phyloP scores from a whole-genome alignment of 2,888 invertebrate species.

The Parelbella ahira region DNA sequence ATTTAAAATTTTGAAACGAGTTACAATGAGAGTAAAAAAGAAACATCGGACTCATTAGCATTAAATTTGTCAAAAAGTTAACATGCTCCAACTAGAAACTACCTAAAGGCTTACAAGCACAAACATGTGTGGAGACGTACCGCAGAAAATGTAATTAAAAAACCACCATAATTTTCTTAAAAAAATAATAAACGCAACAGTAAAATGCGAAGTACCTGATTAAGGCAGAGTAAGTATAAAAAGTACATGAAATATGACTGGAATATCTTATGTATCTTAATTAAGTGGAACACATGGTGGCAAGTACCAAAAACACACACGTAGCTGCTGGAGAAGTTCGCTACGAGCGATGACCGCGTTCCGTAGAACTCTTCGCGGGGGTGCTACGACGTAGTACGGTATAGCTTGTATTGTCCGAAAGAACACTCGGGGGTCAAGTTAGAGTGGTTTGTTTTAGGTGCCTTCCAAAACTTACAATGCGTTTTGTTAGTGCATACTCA shows the following conservation, averaged over 20 bases:
- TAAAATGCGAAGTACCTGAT: constrained; percentile 1
- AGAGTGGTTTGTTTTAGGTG: constrained; percentile 8
- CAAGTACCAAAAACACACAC: constrained; percentile 24
- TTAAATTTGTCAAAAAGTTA: no score
- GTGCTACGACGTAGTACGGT: constrained; percentile 2
- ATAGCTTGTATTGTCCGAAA: neutral
- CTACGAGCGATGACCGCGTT: constrained; percentile 8
- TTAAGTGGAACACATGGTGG: constrained; percentile 27
- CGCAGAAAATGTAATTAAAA: constrained; percentile 1
- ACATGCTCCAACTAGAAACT: neutral
- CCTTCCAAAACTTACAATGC: constrained; percentile 20
- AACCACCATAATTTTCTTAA: neutral
- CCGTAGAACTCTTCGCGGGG: constrained; percentile 1
- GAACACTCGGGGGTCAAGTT: neutral
- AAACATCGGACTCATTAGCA: no score
- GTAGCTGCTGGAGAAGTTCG: constrained; percentile 15
- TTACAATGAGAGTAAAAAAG: no score
- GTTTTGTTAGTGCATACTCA: constrained; percentile 13
- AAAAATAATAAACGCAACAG: constrained; percentile 2
- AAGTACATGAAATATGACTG: neutral
- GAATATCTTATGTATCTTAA: constrained; percentile 20
- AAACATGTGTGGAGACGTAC: constrained; percentile 1
- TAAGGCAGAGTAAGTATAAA: neutral
- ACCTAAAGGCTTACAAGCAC: neutral
- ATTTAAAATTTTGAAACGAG: no score